Evolutionary conservation across 2,888 invertebrate genomes (phyloP), one percentile per base, ranked within the genome.

Genomic region (Hypsopygia costalis): DNA sequence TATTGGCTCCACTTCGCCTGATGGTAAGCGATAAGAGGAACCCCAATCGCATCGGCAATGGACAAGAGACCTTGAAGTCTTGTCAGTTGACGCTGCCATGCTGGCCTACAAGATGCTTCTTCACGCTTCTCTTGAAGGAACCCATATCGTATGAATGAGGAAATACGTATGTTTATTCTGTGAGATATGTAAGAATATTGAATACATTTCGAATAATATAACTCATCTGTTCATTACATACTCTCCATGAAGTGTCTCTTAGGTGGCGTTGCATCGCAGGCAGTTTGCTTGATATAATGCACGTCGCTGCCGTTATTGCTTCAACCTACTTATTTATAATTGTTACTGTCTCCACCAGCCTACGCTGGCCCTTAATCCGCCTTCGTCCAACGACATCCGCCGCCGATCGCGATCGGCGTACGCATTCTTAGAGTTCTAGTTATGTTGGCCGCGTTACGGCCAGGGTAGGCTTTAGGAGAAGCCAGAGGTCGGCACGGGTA

Each of bases 271-370:
- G 81, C 82, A 81, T 81, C 69, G 80, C 69, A 73, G 82, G 80
- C 86, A 77, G 83, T 87, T 85, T 83, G 79, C 78, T 77, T 87
- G 86, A 87, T 77, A 80, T 81, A 87, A 76, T 77, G 83, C 78
- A 81, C 78, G 81, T 82, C 83, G 80, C 71, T 69, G 74, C 75
- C 78, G 81, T 82, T 85, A 83, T 83, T 78, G 81, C 82, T 74
- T 60, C 83, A 85, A 82, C 86, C 83, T 82, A 86, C 85, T 85
- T 85, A 79, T 71, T 85, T 83, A 83, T 85, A 85, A 86, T 86
- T 85, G 86, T 85, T 81, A 69, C 72, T 64, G 63, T 65, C 66
- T 58, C 58, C 58, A 51, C 81, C 80, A 71, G 52, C 52, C 33
- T 47, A 58, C 40, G 34, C 43, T 55, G 80, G 65, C 44, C 78